These are phyloP conservation scores for Ophiodon elongatus DNA, from an alignment of 2,113 vertebrate species.

Conservation along the genomic window DNA sequence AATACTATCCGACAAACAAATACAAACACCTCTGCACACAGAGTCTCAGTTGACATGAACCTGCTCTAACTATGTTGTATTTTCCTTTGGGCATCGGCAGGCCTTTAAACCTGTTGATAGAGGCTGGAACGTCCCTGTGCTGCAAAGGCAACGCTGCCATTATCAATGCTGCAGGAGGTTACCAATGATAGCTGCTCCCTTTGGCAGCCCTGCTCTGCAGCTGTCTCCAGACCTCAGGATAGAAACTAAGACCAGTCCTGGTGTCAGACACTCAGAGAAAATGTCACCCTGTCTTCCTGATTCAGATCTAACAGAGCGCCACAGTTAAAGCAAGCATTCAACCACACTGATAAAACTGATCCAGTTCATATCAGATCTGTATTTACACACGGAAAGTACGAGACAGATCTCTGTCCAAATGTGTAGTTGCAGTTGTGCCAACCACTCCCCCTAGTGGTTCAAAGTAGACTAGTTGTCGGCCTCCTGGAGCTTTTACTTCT, in stretches of 20 bases:
- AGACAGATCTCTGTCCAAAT: slow-evolving; percentile 1
- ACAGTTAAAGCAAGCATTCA: slow-evolving; percentile 8
- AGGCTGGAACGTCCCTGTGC: slow-evolving; percentile 28
- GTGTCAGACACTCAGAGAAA: slow-evolving; percentile 58
- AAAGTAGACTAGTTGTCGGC: background rate
- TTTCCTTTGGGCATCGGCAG: slow-evolving; percentile 39
- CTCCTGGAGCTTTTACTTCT: background rate
- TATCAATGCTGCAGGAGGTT: slow-evolving; percentile 63
- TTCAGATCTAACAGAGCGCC: slow-evolving; percentile 19
- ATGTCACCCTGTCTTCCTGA: slow-evolving; percentile 31
- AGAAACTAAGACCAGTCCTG: slow-evolving; percentile 62
- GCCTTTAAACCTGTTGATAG: slow-evolving; percentile 44
- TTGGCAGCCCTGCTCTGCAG: slow-evolving; percentile 74
- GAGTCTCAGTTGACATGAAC: slow-evolving; percentile 7
- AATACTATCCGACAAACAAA: slow-evolving; percentile 2
- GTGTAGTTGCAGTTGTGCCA: background rate
- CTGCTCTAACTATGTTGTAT: slow-evolving; percentile 26
- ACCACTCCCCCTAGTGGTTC: slow-evolving; percentile 60
- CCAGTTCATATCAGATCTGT: slow-evolving; percentile 7
- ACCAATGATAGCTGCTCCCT: slow-evolving; percentile 68
- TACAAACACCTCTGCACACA: background rate
- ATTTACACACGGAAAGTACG: slow-evolving; percentile 2
- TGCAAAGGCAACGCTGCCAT: slow-evolving; percentile 49
- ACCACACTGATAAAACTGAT: slow-evolving; percentile 1
- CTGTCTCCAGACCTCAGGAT: slow-evolving; percentile 76